Conservation (phyloP, 2,797 vertebrate genomes). For the Xenopus petersii region DNA sequence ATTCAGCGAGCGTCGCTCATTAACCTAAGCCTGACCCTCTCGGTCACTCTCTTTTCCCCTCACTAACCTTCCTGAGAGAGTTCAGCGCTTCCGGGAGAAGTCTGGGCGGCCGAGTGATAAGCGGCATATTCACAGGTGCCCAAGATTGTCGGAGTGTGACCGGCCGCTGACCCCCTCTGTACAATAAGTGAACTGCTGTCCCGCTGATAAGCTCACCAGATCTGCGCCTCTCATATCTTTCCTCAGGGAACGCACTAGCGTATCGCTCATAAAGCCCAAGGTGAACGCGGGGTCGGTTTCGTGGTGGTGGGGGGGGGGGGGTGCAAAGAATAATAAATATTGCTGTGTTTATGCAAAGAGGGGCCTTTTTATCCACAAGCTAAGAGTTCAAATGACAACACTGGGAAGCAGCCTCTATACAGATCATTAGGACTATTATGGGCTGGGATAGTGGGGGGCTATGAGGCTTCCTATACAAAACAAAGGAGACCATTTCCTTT, state of each 20-base stretch:
- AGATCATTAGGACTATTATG: constrained; percentile 23
- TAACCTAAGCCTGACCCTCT: constrained; percentile 64
- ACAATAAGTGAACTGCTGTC: constrained; percentile 74
- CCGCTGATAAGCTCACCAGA: constrained; percentile 73
- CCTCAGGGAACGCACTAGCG: background rate
- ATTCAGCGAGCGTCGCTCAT: constrained; percentile 58
- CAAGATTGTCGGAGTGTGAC: constrained; percentile 69
- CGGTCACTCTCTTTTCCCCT: constrained; percentile 63
- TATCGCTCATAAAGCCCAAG: constrained; percentile 65
- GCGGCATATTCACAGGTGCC: constrained; percentile 72
- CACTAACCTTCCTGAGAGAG: constrained; percentile 74
- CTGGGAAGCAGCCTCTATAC: constrained; percentile 64
- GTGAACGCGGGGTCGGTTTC: constrained; percentile 73
- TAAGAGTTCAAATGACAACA: constrained; percentile 66
- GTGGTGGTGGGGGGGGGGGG: constrained; percentile 28
- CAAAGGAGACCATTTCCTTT: constrained; percentile 41
- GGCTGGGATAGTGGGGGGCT: constrained; percentile 1
- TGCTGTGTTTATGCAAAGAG: constrained; percentile 69
- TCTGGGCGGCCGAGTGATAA: constrained; percentile 64
- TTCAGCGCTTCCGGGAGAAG: constrained; percentile 74
- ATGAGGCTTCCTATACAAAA: constrained; percentile 28
- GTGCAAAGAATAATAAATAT: constrained; percentile 71
- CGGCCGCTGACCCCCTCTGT: constrained; percentile 65
- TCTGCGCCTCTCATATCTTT: constrained; percentile 69
- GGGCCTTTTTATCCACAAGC: constrained; percentile 67